These are phyloP conservation scores for Acromyrmex heyeri DNA, from an alignment of 1,140 invertebrate genomes.

Conservation along the genomic window DNA sequence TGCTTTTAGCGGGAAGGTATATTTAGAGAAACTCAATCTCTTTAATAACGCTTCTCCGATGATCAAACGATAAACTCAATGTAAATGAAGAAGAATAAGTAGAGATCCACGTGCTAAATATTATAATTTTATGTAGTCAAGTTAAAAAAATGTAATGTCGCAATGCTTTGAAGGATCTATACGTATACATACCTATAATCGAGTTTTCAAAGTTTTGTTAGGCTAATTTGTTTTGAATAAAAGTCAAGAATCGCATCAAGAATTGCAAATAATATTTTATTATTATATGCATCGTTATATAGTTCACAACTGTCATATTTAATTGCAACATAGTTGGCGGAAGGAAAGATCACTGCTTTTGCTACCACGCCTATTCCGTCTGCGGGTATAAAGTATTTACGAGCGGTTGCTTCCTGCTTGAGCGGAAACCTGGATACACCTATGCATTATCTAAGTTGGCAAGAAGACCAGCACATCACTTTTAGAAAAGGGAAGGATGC, in stretches of 20 bases:
- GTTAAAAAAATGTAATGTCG: not conserved
- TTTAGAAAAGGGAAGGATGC: slow-evolving; percentile 21
- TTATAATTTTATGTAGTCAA: not conserved
- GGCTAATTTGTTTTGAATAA: not conserved
- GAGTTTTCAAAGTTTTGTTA: not conserved
- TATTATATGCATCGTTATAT: not conserved
- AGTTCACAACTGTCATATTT: slow-evolving; percentile 25
- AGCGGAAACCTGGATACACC: slow-evolving; percentile 34
- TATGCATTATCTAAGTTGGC: slow-evolving; percentile 29
- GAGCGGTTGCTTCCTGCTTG: slow-evolving; percentile 40
- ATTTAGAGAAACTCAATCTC: not conserved
- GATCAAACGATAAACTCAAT: not conserved
- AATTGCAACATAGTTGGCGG: slow-evolving; percentile 5
- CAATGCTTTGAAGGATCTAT: not conserved
- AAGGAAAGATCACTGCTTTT: slow-evolving; percentile 18
- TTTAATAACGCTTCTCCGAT: not conserved
- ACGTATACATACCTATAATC: too few relatives aligned
- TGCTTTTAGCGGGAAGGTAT: not conserved
- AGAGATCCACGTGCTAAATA: not conserved
- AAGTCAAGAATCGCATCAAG: not conserved
- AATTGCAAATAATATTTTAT: not conserved
- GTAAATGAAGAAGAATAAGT: not conserved
- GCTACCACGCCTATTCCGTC: slow-evolving; percentile 24
- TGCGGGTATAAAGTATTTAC: slow-evolving; percentile 40
- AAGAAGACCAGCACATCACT: not conserved